These are phyloP conservation scores for Apostichopus japonicus DNA, from an alignment of 35 echinoderm and acorn worm species.

Conservation along the genomic window DNA sequence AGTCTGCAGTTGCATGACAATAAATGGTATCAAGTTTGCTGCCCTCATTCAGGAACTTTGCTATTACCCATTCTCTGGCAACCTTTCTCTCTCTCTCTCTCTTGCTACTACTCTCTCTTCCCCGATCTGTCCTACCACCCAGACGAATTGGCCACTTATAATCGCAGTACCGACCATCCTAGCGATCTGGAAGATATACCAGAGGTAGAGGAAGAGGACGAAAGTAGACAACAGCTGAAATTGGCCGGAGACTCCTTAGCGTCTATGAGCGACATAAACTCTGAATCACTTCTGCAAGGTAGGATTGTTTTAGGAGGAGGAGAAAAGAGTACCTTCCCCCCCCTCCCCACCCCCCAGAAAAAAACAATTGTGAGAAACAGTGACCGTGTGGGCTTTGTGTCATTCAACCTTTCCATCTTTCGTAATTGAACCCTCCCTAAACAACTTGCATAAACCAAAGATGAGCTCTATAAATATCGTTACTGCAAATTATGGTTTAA, in stretches of 20 bases:
- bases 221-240: constrained; percentile 35
- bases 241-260: constrained; percentile 64
- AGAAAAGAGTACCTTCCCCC: background rate
- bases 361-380: no score
- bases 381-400: no score
- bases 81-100: background rate
- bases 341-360: no score
- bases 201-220: constrained; percentile 94
- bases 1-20: no score
- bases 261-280: constrained; percentile 88
- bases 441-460: no score
- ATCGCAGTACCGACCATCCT: constrained; percentile 79
- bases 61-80: background rate
- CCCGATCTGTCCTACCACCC: background rate
- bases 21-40: no score
- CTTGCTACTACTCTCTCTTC: background rate
- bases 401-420: no score
- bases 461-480: no score
- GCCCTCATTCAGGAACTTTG: no score
- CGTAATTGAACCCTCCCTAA: no score
- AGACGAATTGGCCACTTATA: background rate
- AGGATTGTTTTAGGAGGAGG: background rate
- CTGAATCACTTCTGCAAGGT: constrained; percentile 82
- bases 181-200: constrained; percentile 98
- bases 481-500: no score